Conservation (phyloP, 1,140 invertebrate genomes). For the Nymphalis io region DNA sequence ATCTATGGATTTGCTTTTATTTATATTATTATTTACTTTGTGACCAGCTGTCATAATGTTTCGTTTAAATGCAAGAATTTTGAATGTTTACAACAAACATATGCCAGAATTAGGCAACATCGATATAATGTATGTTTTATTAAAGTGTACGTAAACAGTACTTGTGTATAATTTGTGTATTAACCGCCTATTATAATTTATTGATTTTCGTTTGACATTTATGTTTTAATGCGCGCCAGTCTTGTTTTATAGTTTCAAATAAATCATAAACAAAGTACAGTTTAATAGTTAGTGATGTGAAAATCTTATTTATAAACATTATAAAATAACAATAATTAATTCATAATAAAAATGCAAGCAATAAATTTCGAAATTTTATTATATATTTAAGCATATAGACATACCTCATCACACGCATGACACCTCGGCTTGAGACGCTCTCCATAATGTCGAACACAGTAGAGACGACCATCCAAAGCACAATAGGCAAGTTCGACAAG, state of each 20-base stretch:
- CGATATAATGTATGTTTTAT: background rate
- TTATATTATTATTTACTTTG: background rate
- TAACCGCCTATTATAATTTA: no score
- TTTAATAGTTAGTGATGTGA: background rate
- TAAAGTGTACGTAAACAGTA: no score
- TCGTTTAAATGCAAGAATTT: background rate
- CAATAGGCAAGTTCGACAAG: conserved; percentile 97
- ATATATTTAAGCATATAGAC: conserved; percentile 52
- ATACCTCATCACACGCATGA: conserved; percentile 96
- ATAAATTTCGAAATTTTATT: background rate
- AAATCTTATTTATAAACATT: background rate
- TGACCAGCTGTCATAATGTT: background rate
- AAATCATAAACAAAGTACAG: no score
- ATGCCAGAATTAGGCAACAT: background rate
- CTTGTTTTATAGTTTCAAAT: no score
- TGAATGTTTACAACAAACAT: background rate
- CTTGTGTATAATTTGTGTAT: no score
- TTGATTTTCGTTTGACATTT: background rate
- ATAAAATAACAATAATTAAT: background rate
- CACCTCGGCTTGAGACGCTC: conserved; percentile 95
- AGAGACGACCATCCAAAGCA: conserved; percentile 91
- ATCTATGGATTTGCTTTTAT: background rate
- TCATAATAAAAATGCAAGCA: background rate
- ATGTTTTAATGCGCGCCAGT: background rate
- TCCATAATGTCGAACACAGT: conserved; percentile 96